Conservation (phyloP, 2,113 vertebrate species). For the Pongo pygmaeus region DNA sequence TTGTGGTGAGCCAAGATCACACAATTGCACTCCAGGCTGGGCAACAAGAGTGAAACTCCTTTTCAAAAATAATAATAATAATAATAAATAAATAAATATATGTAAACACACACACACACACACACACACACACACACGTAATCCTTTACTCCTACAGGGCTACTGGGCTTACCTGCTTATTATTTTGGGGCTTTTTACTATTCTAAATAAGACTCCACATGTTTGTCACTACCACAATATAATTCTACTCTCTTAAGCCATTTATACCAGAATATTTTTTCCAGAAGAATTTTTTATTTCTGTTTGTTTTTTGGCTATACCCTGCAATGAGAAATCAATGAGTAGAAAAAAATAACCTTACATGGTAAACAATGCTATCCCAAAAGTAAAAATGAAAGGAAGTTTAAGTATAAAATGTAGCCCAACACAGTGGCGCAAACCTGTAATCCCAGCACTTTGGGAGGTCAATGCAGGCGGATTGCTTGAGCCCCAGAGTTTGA, state of each 20-base stretch:
- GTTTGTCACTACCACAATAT: not conserved
- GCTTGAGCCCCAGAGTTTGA: too few relatives aligned
- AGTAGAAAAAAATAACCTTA: not conserved
- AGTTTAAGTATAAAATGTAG: not conserved
- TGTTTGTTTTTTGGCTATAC: not conserved
- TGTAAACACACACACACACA: too few relatives aligned
- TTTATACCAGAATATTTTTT: constrained; percentile 30
- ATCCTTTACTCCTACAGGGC: not conserved
- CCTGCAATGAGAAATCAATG: not conserved
- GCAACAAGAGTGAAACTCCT: too few relatives aligned
- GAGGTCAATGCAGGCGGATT: too few relatives aligned
- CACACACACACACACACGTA: not conserved
- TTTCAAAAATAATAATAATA: not conserved
- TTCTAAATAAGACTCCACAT: not conserved
- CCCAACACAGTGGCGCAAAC: too few relatives aligned
- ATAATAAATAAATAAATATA: not conserved
- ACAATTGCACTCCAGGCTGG: too few relatives aligned
- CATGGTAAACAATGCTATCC: not conserved
- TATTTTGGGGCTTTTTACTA: not conserved
- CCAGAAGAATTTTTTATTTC: not conserved
- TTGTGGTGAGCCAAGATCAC: too few relatives aligned
- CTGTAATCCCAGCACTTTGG: too few relatives aligned
- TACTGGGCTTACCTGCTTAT: not conserved
- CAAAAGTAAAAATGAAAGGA: constrained; percentile 33
- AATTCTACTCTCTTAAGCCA: constrained; percentile 21